Evolutionary conservation across 2,888 invertebrate genomes (phyloP), one percentile per base, ranked within the genome.

Genomic region (Agonopterix subpropinquella): DNA sequence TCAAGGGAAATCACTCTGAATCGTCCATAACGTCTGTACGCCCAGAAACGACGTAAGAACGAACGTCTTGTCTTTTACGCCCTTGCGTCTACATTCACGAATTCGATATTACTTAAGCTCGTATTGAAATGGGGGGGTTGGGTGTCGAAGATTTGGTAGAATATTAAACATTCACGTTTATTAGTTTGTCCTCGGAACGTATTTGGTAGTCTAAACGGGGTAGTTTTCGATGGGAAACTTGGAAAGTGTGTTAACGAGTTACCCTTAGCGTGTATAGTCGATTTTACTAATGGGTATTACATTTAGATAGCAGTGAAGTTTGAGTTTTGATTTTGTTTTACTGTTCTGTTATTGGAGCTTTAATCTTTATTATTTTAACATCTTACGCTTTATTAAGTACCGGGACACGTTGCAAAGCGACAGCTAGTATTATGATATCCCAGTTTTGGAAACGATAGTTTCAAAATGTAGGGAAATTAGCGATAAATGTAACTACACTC

Each of bases 161-260:
- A 86, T 86, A 87, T 86, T 86, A 87, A 87, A 85, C 85, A 85
- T 87, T 85, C 79, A 81, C 81, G 81, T 85, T 87, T 88, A 88
- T 86, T 87, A 88, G 86, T 87, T 87, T 80, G 82, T 83, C 81
- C 84, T 78, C 79, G 65, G 59, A 71, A 60, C 77, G 80, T 81
- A 82, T 84, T 83, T 82, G 80, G 77, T 73, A 80, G 80, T 81
- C 74, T 77, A 82, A 84, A 73, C 77, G 80, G 73, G 79, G 82
- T 82, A 82, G 82, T 82, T 81, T 74, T 76, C 75, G 78, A 73
- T 73, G 70, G 58, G 74, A 72, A 81, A 80, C 79, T 83, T 64
- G 70, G 80, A 80, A 86, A 85, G 81, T 84, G 86, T 84, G 86
- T 81, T 85, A 84, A 82, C 80, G 77, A 78, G 73, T 74, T 73